Conservation (phyloP, 2,113 vertebrate species). For the Thermophis baileyi region DNA sequence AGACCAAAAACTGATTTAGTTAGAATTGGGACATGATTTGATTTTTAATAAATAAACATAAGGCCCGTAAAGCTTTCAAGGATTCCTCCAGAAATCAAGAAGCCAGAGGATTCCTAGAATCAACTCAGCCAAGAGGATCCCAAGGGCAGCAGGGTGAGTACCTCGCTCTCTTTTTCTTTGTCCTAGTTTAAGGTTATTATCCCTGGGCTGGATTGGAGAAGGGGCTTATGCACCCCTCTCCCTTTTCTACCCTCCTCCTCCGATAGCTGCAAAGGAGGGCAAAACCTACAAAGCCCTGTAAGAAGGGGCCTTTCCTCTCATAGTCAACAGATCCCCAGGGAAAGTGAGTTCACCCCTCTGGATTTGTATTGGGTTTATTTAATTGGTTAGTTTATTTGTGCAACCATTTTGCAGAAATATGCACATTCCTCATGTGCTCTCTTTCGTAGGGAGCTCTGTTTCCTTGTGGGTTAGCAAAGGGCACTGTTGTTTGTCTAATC, state of each 20-base stretch:
- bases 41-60: constrained; percentile 26
- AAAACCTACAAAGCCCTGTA: background rate
- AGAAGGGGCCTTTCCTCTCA: background rate
- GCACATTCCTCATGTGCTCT: background rate
- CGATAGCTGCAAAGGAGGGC: background rate
- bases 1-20: background rate
- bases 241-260: background rate
- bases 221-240: background rate
- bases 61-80: constrained; percentile 36
- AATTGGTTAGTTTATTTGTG: background rate
- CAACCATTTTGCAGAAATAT: background rate
- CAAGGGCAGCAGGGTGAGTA: constrained; percentile 48
- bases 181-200: background rate
- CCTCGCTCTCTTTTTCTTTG: background rate
- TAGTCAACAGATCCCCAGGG: background rate
- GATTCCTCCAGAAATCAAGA: constrained; percentile 22
- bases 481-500: background rate
- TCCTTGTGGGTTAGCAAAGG: background rate
- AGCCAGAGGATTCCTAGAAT: constrained; percentile 35
- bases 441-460: no score
- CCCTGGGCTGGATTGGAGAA: background rate
- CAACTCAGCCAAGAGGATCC: constrained; percentile 11
- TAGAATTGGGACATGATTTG: constrained; percentile 12
- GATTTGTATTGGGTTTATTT: background rate
- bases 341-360: background rate